Conservation (phyloP, 2,888 invertebrate species). For the Idaea dimidiata region DNA sequence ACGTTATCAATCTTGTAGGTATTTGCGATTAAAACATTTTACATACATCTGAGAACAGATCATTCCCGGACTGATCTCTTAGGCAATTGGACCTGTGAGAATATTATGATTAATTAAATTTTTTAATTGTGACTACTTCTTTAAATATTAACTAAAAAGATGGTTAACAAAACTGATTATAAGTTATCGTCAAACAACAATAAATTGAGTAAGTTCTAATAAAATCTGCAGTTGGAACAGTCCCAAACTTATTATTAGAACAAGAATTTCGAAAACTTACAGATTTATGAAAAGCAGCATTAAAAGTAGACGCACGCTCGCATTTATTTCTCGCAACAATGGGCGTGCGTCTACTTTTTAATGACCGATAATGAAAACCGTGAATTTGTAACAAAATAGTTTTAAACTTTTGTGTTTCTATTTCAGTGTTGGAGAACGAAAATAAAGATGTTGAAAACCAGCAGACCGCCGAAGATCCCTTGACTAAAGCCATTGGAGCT, state of each 20-base stretch:
- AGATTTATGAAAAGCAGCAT: background rate
- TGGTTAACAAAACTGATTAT: conserved; percentile 25
- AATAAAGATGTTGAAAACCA: conserved; percentile 51
- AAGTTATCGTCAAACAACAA: conserved; percentile 27
- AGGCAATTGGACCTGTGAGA: conserved; percentile 13
- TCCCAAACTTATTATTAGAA: conserved; percentile 23
- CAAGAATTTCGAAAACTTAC: background rate
- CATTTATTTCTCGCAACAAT: too few relatives aligned
- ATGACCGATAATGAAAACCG: background rate
- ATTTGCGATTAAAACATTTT: conserved; percentile 12
- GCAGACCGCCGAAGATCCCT: conserved; percentile 76
- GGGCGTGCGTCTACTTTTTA: background rate
- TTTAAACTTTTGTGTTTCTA: conserved; percentile 6
- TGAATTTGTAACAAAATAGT: conserved; percentile 3
- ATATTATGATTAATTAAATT: conserved; percentile 2
- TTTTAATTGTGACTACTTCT: background rate
- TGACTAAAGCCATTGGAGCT: conserved; percentile 85
- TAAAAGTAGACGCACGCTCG: too few relatives aligned
- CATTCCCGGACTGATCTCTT: conserved; percentile 14
- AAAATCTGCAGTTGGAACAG: conserved; percentile 19
- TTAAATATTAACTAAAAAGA: conserved; percentile 6
- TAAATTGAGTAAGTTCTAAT: conserved; percentile 28
- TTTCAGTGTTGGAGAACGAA: conserved; percentile 69
- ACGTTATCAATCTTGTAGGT: conserved; percentile 6
- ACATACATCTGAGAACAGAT: conserved; percentile 14